These are phyloP conservation scores for Heliconius nattereri DNA, from an alignment of 1,140 invertebrate species.

Conservation along the genomic window DNA sequence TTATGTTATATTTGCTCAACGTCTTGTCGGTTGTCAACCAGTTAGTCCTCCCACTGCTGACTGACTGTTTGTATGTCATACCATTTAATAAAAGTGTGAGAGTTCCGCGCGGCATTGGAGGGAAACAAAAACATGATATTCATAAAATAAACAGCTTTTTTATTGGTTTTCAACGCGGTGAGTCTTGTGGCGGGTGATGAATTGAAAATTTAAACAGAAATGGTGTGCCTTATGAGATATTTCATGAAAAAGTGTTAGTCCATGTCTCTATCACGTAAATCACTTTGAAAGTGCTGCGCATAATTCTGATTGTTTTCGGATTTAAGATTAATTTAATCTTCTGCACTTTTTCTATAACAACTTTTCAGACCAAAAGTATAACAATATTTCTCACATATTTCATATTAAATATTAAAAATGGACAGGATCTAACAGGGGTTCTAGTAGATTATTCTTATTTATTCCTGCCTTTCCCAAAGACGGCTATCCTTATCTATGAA, in stretches of 20 bases:
- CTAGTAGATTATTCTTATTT: conserved; percentile 12
- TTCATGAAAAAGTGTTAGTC: too few species aligned
- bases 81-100: conserved; percentile 47
- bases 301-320: too few species aligned
- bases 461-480: conserved; percentile 44
- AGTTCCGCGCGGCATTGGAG: conserved; percentile 19
- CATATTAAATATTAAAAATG: conserved; percentile 3
- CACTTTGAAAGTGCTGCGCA: too few species aligned
- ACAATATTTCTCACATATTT: neutral
- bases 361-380: neutral
- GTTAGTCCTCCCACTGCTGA: conserved; percentile 68
- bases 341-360: too few species aligned
- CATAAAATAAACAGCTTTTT: conserved; percentile 9
- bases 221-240: too few species aligned
- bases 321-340: too few species aligned
- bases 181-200: neutral
- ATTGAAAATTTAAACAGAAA: neutral
- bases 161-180: neutral
- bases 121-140: conserved; percentile 9
- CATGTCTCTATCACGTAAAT: too few species aligned
- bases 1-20: conserved; percentile 60
- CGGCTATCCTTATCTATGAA: conserved; percentile 57
- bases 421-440: neutral
- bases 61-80: conserved; percentile 55
- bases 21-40: conserved; percentile 64